A percentile compares a stretch with the other conserved stretches of the same genome.
phyloP scores from a whole-genome alignment of 2,888 invertebrate genomes.

The Parnassius mnemosyne region DNA sequence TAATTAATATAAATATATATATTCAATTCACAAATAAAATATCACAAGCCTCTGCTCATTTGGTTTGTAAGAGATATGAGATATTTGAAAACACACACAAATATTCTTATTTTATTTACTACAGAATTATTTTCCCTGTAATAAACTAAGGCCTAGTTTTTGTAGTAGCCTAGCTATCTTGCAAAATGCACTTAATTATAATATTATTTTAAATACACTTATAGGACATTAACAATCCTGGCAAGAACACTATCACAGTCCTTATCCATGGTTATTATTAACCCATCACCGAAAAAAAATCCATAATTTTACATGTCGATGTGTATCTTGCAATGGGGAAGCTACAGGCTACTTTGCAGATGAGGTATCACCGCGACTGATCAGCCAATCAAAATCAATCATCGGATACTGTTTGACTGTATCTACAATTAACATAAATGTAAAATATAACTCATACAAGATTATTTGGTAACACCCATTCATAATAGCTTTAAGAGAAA shows the following conservation, averaged over 20 bases:
- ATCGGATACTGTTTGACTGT: slow-evolving; percentile 79
- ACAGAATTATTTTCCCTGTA: neutral
- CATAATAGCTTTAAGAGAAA: slow-evolving; percentile 7
- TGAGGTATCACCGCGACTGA: slow-evolving; percentile 70
- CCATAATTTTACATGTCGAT: slow-evolving; percentile 34
- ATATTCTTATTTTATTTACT: neutral
- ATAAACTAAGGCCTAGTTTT: slow-evolving; percentile 27
- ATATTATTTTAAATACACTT: neutral
- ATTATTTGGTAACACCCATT: slow-evolving; percentile 9
- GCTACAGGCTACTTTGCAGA: slow-evolving; percentile 63
- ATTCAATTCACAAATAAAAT: too few relatives aligned
- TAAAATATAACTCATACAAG: slow-evolving; percentile 51
- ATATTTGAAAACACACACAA: neutral
- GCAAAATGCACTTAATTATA: slow-evolving; percentile 6
- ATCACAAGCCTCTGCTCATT: too few relatives aligned
- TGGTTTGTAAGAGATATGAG: too few relatives aligned
- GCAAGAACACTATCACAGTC: slow-evolving; percentile 35
- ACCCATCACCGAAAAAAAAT: slow-evolving; percentile 47
- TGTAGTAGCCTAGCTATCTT: neutral
- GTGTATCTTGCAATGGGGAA: slow-evolving; percentile 49
- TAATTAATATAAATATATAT: too few relatives aligned
- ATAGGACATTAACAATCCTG: neutral
- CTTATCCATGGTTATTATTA: slow-evolving; percentile 22
- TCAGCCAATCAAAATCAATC: slow-evolving; percentile 81
- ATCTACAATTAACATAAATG: slow-evolving; percentile 79